These are phyloP conservation scores for Heteronetta atricapilla DNA, from an alignment of 2,113 vertebrate genomes.

Conservation along the genomic window DNA sequence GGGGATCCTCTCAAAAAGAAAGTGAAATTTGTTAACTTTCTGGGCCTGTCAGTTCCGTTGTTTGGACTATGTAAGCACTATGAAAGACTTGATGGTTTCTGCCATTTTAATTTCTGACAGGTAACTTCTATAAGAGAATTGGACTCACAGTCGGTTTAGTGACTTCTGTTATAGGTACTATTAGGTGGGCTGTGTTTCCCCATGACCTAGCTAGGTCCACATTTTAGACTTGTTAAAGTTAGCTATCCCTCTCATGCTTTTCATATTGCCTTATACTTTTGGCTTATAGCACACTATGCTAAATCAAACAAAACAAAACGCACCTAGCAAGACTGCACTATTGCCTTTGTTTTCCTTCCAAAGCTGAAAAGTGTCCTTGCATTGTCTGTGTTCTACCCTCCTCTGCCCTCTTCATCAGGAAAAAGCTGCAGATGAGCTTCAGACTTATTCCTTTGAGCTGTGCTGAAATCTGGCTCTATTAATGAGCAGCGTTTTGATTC, in stretches of 20 bases:
- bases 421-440: neutral
- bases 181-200: neutral
- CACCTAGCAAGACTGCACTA: neutral
- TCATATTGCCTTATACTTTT: slow-evolving; percentile 5
- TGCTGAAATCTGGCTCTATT: slow-evolving; percentile 43
- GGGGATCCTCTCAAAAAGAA: neutral
- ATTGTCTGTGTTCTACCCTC: neutral
- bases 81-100: neutral
- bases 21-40: neutral
- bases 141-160: neutral
- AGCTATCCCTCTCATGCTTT: neutral
- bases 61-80: neutral
- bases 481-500: slow-evolving; percentile 43
- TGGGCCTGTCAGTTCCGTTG: neutral
- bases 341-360: neutral
- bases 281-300: neutral
- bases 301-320: neutral
- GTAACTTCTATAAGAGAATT: neutral
- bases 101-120: neutral
- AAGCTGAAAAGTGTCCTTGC: neutral
- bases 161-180: neutral
- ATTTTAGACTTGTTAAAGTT: neutral
- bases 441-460: neutral
- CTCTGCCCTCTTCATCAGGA: neutral
- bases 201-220: neutral